Conservation (phyloP, 1,140 invertebrate genomes). For the Drosophila takahashii region DNA sequence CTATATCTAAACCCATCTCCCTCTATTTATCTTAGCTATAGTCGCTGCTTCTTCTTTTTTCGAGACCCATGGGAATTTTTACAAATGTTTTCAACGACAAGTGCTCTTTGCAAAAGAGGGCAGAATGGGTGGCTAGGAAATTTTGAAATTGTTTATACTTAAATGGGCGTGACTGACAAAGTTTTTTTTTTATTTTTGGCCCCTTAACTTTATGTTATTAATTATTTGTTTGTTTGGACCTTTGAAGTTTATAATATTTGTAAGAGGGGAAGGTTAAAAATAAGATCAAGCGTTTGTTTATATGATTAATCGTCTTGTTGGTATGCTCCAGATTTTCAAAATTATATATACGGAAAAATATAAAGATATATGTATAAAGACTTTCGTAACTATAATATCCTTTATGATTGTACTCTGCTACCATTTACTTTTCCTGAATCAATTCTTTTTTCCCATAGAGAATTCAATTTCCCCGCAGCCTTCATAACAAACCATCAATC, state of each 20-base stretch:
- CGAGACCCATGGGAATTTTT: constrained; percentile 64
- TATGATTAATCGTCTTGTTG: constrained; percentile 4
- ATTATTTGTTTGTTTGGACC: constrained; percentile 38
- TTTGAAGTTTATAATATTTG: constrained; percentile 19
- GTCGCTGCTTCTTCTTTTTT: constrained; percentile 33
- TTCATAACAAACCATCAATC: constrained; percentile 56
- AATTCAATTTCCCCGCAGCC: constrained; percentile 2
- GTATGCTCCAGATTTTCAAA: neutral
- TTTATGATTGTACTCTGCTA: no score
- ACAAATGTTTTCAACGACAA: constrained; percentile 77
- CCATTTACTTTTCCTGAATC: neutral
- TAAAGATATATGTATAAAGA: neutral
- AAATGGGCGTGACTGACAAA: constrained; percentile 28
- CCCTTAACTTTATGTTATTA: constrained; percentile 40
- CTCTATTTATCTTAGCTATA: constrained; percentile 30
- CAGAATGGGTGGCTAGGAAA: constrained; percentile 12
- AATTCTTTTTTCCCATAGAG: no score
- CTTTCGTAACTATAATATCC: no score
- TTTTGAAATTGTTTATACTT: constrained; percentile 51
- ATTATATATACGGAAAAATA: no score
- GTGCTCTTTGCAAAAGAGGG: constrained; percentile 46
- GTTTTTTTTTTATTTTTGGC: constrained; percentile 20
- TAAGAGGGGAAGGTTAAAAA: no score
- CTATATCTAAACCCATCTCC: constrained; percentile 8
- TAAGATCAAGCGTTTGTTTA: neutral